Evolutionary conservation across 2,113 vertebrate species (phyloP).

Genomic region (Noturus placidus): DNA sequence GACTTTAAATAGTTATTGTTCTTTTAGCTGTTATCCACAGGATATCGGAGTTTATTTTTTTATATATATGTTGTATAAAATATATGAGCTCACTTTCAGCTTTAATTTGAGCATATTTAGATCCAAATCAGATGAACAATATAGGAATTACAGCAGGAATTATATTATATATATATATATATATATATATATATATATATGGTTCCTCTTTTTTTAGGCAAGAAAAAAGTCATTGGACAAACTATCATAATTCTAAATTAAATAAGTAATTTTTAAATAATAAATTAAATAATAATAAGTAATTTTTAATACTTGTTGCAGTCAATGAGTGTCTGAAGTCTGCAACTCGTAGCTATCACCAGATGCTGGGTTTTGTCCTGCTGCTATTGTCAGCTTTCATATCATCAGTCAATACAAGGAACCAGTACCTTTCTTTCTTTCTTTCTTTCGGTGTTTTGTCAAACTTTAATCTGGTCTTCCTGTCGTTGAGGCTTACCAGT

Average conservation of each 20-base stretch:
- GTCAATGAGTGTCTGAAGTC: background rate
- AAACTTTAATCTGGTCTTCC: background rate
- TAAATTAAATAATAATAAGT: too few species aligned
- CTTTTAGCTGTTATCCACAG: background rate
- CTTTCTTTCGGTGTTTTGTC: background rate
- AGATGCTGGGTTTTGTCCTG: background rate
- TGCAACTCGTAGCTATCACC: background rate
- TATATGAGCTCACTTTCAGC: background rate
- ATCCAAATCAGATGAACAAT: background rate
- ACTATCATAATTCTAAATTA: background rate
- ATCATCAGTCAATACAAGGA: background rate
- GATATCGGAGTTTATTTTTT: background rate
- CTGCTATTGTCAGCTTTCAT: background rate
- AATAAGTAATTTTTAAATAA: too few species aligned
- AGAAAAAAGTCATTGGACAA: background rate
- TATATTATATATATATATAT: too few species aligned
- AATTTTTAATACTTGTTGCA: background rate
- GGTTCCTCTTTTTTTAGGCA: background rate
- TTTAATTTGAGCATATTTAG: background rate
- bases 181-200: too few species aligned
- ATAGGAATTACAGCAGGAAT: background rate
- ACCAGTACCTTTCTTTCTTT: background rate
- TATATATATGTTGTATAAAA: too few species aligned
- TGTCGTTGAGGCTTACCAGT: background rate
- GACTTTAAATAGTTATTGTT: background rate